A percentile compares a stretch with the other conserved stretches of the same genome.
Evolutionary conservation across 2,888 invertebrate genomes (phyloP).

Genomic region (Atethmia centrago): DNA sequence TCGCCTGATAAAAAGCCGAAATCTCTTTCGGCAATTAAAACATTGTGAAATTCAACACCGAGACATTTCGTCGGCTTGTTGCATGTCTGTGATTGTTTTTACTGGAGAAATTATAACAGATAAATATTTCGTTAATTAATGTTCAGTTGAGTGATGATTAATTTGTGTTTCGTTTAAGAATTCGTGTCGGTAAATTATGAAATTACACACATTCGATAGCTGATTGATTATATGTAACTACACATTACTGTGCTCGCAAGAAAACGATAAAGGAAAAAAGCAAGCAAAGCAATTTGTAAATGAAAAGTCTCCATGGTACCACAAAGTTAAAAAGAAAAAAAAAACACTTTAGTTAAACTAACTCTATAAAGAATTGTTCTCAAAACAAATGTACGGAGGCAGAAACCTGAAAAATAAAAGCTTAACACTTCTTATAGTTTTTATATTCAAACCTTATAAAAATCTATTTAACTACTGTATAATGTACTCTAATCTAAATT

Average conservation of each 20-base stretch:
- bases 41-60: constrained; percentile 76
- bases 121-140: constrained; percentile 49
- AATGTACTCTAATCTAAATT: constrained; percentile 31
- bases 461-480: constrained; percentile 33
- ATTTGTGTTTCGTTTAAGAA: constrained; percentile 35
- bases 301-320: neutral
- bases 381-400: neutral
- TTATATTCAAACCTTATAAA: constrained; percentile 12
- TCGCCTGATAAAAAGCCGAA: constrained; percentile 67
- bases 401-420: neutral
- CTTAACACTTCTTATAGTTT: neutral
- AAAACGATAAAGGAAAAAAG: neutral
- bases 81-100: constrained; percentile 66
- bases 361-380: neutral
- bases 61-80: constrained; percentile 59
- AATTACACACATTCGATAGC: constrained; percentile 19
- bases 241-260: neutral
- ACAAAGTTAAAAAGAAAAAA: too few species aligned
- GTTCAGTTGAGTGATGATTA: constrained; percentile 51
- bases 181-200: constrained; percentile 26
- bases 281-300: neutral
- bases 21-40: constrained; percentile 72
- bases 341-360: neutral
- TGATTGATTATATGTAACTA: constrained; percentile 19
- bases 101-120: constrained; percentile 61